Percentiles rank a stretch among this genome's conserved stretches.
These are phyloP conservation scores for Achatina immaculata DNA, from an alignment of 1,140 invertebrate species.

Conservation along the genomic window DNA sequence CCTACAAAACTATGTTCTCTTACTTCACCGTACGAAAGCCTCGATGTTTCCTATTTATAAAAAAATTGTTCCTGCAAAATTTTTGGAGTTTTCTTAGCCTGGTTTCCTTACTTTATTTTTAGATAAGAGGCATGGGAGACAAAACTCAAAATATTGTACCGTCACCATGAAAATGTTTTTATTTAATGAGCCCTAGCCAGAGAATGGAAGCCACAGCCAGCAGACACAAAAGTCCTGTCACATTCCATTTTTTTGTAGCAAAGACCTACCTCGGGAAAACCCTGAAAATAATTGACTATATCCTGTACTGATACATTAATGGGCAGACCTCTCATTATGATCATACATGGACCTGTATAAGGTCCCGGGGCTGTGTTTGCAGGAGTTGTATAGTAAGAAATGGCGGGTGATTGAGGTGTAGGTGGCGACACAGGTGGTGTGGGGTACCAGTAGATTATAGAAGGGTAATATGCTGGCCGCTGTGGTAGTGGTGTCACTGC, in stretches of 20 bases:
- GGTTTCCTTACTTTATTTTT: too few relatives aligned
- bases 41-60: too few relatives aligned
- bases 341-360: constrained; percentile 72
- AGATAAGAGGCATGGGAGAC: too few relatives aligned
- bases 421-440: constrained; percentile 90
- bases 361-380: constrained; percentile 43
- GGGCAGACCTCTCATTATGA: constrained; percentile 73
- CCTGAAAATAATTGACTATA: constrained; percentile 72
- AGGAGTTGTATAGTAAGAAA: constrained; percentile 34
- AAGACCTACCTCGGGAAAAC: constrained; percentile 72
- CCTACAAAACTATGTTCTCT: too few relatives aligned
- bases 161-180: neutral
- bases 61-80: too few relatives aligned
- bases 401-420: constrained; percentile 75
- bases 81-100: too few relatives aligned
- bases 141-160: neutral
- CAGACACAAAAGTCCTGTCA: constrained; percentile 2
- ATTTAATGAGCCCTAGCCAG: neutral
- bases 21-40: too few relatives aligned
- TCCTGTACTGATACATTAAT: constrained; percentile 70
- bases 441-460: constrained; percentile 83
- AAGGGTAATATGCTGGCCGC: constrained; percentile 56
- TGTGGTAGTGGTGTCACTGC: constrained; percentile 51
- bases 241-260: neutral
- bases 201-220: constrained; percentile 1